Percentiles rank a stretch among this genome's conserved stretches.
Evolutionary conservation across 2,888 invertebrate species (phyloP).

Genomic region (Druceiella hillmani): DNA sequence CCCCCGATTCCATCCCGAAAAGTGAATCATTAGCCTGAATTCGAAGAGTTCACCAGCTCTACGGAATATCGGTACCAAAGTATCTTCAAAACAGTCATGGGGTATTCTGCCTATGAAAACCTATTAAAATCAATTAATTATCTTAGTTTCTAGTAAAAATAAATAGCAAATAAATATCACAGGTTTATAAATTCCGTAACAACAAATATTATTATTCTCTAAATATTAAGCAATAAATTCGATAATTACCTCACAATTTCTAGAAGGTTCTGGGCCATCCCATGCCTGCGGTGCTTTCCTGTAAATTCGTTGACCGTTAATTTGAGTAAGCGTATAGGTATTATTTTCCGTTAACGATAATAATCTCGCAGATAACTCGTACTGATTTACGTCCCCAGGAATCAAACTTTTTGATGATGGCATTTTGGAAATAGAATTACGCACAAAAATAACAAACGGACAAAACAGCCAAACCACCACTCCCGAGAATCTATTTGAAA

Average conservation of each 20-base stretch:
- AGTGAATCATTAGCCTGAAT: constrained; percentile 72
- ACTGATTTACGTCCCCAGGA: constrained; percentile 50
- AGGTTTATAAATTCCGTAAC: neutral
- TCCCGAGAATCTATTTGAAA: too few relatives aligned
- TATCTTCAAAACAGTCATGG: constrained; percentile 61
- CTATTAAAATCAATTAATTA: constrained; percentile 26
- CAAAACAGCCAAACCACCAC: too few relatives aligned
- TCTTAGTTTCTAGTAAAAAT: neutral
- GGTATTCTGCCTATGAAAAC: constrained; percentile 63
- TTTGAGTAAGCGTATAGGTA: constrained; percentile 51
- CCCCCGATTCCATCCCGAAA: constrained; percentile 66
- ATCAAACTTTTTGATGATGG: constrained; percentile 47
- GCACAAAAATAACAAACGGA: too few relatives aligned
- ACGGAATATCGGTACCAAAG: constrained; percentile 53
- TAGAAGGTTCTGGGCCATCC: constrained; percentile 48
- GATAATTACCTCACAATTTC: constrained; percentile 56
- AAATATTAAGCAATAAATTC: neutral
- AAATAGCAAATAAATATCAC: neutral
- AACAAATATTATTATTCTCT: constrained; percentile 2
- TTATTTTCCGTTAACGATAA: constrained; percentile 47
- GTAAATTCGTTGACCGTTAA: constrained; percentile 65
- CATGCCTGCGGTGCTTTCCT: constrained; percentile 55
- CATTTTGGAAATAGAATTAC: constrained; percentile 42
- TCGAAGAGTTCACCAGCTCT: constrained; percentile 63
- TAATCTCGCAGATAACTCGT: constrained; percentile 49